Base-by-base conservation (phyloP, 2,113 vertebrate genomes). In the Maccullochella peelii region DNA sequence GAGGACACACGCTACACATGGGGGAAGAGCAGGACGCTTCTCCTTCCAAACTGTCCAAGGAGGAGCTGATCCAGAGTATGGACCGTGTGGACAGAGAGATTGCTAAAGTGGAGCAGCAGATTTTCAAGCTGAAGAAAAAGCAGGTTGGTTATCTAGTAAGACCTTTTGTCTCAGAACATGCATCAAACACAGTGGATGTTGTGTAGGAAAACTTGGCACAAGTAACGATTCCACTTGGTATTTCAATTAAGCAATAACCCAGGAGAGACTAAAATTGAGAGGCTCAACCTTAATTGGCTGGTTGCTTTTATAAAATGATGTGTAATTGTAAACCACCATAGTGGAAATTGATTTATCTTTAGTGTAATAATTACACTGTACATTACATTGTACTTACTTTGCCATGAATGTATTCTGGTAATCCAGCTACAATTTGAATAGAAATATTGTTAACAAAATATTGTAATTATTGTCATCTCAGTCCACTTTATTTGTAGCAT, bases 41-140 rank as follows among this genome's bases (percentile, higher is more conserved):
- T 40, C 98, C 98, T 59, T 99, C 98, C 88, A 99, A 99, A 88
- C 97, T 99, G 50, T 99, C 98, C 58, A 99, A 99, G 89, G 98
- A 99, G 89, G 98, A 99, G 94, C 88, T 99, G 88, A 99, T 99
- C 86, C 98, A 99, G 95, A 99, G 98, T 90, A 99, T 99, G 98
- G 98, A 99, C 90, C 97, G 98, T 0, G 98, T 99, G 2, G 98
- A 99, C 93, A 91, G 98, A 2, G 98, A 99, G 89, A 99, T 99
- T 61, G 98, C 98, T 0, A 99, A 99, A 95, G 98, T 99, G 76
- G 98, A 99, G 83, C 98, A 99, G 89, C 98, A 99, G 94, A 99
- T 99, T 93, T 96, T 97, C 85, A 99, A 99, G 80, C 91, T 99
- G 88, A 99, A 98, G 95, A 99, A 99, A 93, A 99, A 99, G 80